Percentiles rank a stretch among this genome's conserved stretches.
phyloP scores from a whole-genome alignment of 2,797 vertebrate genomes.

The Falco biarmicus region DNA sequence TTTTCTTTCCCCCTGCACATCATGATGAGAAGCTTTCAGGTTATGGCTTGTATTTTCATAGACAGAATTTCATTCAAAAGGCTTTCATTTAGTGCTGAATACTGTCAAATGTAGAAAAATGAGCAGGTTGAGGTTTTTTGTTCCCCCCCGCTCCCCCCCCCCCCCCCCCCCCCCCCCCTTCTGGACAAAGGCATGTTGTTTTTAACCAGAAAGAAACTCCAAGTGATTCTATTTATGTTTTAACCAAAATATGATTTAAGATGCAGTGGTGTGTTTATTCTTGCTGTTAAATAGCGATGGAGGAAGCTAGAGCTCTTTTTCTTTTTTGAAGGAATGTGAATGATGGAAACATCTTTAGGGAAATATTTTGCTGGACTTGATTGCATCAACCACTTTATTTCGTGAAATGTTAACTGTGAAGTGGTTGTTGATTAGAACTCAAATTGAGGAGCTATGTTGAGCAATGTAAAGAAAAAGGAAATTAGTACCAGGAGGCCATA shows the following conservation, averaged over 20 bases:
- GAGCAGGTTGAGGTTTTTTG: no score
- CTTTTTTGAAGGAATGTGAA: background rate
- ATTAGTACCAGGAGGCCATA: conserved; percentile 18
- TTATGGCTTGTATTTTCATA: no score
- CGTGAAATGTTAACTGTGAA: conserved; percentile 66
- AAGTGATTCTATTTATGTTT: conserved; percentile 37
- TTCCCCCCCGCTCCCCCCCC: no score
- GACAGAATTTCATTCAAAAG: no score
- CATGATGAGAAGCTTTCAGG: no score
- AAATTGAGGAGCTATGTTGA: conserved; percentile 13
- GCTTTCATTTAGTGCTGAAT: no score
- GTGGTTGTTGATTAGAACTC: conserved; percentile 62
- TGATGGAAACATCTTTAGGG: conserved; percentile 60
- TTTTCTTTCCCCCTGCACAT: no score
- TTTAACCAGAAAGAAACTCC: conserved; percentile 38
- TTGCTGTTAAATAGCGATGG: background rate
- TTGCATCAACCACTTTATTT: conserved; percentile 55
- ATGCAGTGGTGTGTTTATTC: conserved; percentile 5
- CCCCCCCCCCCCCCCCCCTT: no score
- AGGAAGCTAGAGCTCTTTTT: conserved; percentile 7
- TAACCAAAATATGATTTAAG: conserved; percentile 52
- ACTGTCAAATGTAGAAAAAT: no score
- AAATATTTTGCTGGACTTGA: conserved; percentile 64
- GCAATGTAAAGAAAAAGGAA: conserved; percentile 47
- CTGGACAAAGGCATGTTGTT: background rate